Evolutionary conservation across 2,113 vertebrate genomes (phyloP).

Genomic region (Tiliqua scincoides): DNA sequence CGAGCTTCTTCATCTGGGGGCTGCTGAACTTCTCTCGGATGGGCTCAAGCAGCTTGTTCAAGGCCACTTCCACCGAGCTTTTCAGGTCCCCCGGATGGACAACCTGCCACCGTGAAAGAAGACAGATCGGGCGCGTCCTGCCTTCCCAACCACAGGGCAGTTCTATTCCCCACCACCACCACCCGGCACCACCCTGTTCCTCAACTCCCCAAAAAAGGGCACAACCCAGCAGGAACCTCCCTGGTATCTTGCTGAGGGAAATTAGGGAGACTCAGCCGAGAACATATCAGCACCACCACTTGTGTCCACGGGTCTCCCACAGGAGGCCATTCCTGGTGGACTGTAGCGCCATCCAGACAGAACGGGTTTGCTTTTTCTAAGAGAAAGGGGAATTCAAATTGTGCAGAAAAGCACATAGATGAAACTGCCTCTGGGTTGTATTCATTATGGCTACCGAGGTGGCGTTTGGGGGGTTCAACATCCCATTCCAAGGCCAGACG

Average conservation of each 20-base stretch:
- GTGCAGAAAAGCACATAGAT: neutral
- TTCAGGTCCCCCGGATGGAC: constrained; percentile 97
- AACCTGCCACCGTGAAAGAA: constrained; percentile 62
- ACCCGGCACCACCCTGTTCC: neutral
- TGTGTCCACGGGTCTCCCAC: neutral
- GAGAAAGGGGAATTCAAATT: neutral
- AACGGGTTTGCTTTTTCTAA: too few species aligned
- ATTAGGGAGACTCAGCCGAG: neutral
- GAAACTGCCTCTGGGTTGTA: neutral
- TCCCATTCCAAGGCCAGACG: neutral
- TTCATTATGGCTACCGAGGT: neutral
- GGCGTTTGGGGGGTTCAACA: neutral
- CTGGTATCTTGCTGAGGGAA: neutral
- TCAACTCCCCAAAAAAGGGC: too few species aligned
- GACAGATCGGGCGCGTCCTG: neutral
- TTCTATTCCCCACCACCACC: neutral
- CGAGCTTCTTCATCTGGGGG: constrained; percentile 88
- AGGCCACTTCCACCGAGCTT: constrained; percentile 88
- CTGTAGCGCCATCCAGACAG: neutral
- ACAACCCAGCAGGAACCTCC: too few species aligned
- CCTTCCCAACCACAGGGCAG: too few species aligned
- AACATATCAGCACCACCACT: neutral
- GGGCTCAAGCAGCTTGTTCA: constrained; percentile 93
- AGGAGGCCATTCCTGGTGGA: neutral
- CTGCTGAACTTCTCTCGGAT: constrained; percentile 93